phyloP scores from a whole-genome alignment of 2,797 vertebrate genomes.

The Bovichtus variegatus region DNA sequence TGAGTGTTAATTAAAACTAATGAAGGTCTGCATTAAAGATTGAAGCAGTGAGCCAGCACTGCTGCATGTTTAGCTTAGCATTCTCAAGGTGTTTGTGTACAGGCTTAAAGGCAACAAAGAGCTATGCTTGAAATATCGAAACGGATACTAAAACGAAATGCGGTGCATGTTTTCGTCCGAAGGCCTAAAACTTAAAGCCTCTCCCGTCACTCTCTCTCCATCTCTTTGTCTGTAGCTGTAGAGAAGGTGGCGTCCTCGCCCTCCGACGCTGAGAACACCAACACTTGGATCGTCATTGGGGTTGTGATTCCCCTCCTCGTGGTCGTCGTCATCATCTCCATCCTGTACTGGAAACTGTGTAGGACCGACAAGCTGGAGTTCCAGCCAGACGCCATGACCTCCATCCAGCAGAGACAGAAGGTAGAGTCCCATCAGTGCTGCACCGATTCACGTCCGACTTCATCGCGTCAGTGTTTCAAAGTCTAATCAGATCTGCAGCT shows the following conservation, averaged over 20 bases:
- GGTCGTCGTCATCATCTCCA: conserved; percentile 91
- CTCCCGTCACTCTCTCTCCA: not conserved
- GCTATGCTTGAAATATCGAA: conserved; percentile 1
- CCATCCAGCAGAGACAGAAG: conserved; percentile 96
- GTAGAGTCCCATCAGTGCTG: conserved; percentile 45
- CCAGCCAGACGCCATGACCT: conserved; percentile 94
- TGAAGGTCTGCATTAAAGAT: conserved; percentile 46
- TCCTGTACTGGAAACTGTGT: conserved; percentile 99
- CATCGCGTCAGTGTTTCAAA: not conserved
- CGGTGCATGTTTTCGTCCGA: conserved; percentile 5
- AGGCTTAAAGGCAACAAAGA: not conserved
- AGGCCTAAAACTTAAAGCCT: not conserved
- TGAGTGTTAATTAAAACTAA: conserved; percentile 70
- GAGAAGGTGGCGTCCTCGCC: conserved; percentile 87
- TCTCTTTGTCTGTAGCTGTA: conserved; percentile 85
- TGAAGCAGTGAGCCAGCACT: conserved; percentile 20
- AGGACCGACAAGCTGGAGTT: conserved; percentile 98
- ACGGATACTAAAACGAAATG: not conserved
- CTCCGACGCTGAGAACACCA: conserved; percentile 89
- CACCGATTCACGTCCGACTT: not conserved
- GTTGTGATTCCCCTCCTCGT: conserved; percentile 93
- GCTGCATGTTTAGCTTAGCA: not conserved
- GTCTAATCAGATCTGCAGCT: not conserved
- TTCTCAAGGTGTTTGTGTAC: conserved; percentile 9
- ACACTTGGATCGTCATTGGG: conserved; percentile 94